A percentile compares a stretch with the other conserved stretches of the same genome.
These are phyloP conservation scores for Onychostoma macrolepis DNA, from an alignment of 2,113 vertebrate genomes.

Conservation along the genomic window DNA sequence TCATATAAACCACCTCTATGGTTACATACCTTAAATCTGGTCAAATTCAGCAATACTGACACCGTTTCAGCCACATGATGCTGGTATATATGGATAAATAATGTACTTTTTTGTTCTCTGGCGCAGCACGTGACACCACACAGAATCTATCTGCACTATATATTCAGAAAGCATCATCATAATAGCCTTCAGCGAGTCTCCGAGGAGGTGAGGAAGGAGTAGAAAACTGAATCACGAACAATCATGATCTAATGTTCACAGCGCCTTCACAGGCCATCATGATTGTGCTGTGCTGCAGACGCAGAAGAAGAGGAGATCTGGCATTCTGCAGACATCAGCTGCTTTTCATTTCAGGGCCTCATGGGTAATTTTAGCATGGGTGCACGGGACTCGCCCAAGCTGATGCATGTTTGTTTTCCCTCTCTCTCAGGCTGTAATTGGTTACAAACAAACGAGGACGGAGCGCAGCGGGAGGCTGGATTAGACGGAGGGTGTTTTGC, in stretches of 20 bases:
- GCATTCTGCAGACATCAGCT: slow-evolving; percentile 38
- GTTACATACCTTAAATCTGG: background rate
- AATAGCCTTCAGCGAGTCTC: slow-evolving; percentile 2
- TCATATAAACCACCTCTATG: no score
- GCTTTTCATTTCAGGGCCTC: slow-evolving; percentile 33
- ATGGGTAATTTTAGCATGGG: slow-evolving; percentile 17
- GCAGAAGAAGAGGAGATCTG: background rate
- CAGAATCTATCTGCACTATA: background rate
- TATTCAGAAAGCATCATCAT: slow-evolving; percentile 8
- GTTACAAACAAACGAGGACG: slow-evolving; percentile 45
- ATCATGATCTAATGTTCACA: background rate
- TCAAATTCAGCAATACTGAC: background rate
- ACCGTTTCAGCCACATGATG: background rate
- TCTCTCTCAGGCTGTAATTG: slow-evolving; percentile 38
- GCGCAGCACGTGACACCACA: background rate
- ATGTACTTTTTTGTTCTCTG: background rate
- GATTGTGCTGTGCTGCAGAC: background rate
- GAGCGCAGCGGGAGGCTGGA: slow-evolving; percentile 38
- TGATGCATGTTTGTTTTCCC: slow-evolving; percentile 50
- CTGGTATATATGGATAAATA: background rate
- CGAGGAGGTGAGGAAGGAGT: background rate
- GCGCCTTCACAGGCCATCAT: background rate
- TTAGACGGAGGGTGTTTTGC: slow-evolving; percentile 32
- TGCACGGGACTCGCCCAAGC: slow-evolving; percentile 30
- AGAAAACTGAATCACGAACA: slow-evolving; percentile 34